Evolutionary conservation across 2,113 vertebrate species (phyloP).

Genomic region (Probosciger aterrimus): DNA sequence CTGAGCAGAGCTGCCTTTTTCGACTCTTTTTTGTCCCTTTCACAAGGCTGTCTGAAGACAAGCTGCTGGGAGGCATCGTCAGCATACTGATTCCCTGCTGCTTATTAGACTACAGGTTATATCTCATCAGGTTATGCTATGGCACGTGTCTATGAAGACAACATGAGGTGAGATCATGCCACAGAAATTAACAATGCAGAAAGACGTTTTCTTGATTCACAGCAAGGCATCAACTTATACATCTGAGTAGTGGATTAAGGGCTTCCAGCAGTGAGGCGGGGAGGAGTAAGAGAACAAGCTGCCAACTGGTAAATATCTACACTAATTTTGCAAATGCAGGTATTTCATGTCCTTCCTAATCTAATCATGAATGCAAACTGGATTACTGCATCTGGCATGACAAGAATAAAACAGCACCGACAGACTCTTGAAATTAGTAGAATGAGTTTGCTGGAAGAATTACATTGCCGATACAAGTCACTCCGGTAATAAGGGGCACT

Average conservation of each 20-base stretch:
- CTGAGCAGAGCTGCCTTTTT: not conserved
- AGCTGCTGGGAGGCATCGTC: not conserved
- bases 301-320: conserved; percentile 61
- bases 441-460: not conserved
- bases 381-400: conserved; percentile 57
- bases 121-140: conserved; percentile 10
- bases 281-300: conserved; percentile 34
- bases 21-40: not conserved
- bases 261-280: conserved; percentile 37
- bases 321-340: conserved; percentile 63
- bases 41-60: not conserved
- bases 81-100: not conserved
- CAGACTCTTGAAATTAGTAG: conserved; percentile 4
- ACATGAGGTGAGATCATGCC: conserved; percentile 27
- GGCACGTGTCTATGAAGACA: conserved; percentile 18
- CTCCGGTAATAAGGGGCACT: not conserved
- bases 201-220: conserved; percentile 45
- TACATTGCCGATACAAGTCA: not conserved
- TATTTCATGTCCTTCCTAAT: conserved; percentile 62
- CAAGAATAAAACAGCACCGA: conserved; percentile 41
- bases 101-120: not conserved
- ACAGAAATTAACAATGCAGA: conserved; percentile 49
- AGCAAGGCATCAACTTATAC: conserved; percentile 23
- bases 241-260: conserved; percentile 40
- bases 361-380: conserved; percentile 59